These are phyloP conservation scores for Poecilobothrus nobilitatus DNA, from an alignment of 2,888 invertebrate genomes.

Conservation along the genomic window DNA sequence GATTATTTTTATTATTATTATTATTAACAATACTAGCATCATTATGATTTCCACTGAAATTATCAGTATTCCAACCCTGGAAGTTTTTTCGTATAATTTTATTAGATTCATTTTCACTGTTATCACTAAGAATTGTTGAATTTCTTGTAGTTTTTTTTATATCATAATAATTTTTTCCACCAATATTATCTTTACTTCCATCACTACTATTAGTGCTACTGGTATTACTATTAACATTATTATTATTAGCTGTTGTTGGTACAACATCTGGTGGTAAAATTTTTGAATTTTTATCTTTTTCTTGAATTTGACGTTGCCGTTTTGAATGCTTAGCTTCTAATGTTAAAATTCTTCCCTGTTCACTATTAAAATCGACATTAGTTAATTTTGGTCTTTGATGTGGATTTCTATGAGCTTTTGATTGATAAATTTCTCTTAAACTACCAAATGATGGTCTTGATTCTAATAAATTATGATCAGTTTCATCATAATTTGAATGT, in stretches of 20 bases:
- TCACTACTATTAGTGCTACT: constrained; percentile 20
- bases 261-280: constrained; percentile 58
- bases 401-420: constrained; percentile 47
- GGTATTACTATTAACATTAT: constrained; percentile 29
- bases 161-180: constrained; percentile 18
- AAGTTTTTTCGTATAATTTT: constrained; percentile 51
- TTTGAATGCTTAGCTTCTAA: constrained; percentile 65
- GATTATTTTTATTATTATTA: not conserved
- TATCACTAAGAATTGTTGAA: not conserved
- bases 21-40: not conserved
- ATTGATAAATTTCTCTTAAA: constrained; percentile 66
- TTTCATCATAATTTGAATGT: constrained; percentile 4
- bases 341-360: constrained; percentile 54
- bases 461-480: constrained; percentile 18
- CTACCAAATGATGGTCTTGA: constrained; percentile 50
- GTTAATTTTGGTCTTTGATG: constrained; percentile 39
- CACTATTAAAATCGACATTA: constrained; percentile 27
- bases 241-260: constrained; percentile 45
- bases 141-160: constrained; percentile 12
- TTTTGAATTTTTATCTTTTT: constrained; percentile 32
- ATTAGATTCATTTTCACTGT: constrained; percentile 12
- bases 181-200: not conserved
- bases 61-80: constrained; percentile 54
- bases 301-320: constrained; percentile 50
- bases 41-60: constrained; percentile 22